Conservation (phyloP, 2,113 vertebrate genomes). For the Platysternon megacephalum region DNA sequence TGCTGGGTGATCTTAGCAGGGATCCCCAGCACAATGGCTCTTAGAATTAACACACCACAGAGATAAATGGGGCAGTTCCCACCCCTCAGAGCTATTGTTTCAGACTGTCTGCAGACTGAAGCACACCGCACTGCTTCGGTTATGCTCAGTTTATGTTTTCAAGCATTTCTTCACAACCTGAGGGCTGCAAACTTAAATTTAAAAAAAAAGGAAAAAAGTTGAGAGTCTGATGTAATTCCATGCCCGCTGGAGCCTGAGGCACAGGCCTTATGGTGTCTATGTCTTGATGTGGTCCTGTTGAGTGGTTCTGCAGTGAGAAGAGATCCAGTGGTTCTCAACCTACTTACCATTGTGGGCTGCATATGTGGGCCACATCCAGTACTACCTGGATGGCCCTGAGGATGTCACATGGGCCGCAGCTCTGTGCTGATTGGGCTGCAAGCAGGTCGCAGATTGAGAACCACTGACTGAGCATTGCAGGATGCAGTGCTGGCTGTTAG, state of each 20-base stretch:
- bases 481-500: too few species aligned
- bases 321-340: too few species aligned
- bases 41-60: not conserved
- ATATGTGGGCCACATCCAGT: too few species aligned
- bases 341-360: too few species aligned
- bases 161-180: not conserved
- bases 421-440: not conserved
- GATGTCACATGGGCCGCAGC: too few species aligned
- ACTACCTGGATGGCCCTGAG: too few species aligned
- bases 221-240: not conserved
- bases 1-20: not conserved
- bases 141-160: rapidly evolving
- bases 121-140: not conserved
- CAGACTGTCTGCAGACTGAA: not conserved
- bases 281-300: too few species aligned
- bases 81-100: not conserved
- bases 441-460: not conserved
- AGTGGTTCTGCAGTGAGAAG: too few species aligned
- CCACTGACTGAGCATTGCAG: not conserved
- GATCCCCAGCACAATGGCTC: not conserved
- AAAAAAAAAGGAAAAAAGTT: not conserved
- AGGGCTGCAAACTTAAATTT: not conserved
- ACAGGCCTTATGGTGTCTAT: not conserved
- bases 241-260: too few species aligned
- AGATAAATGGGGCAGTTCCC: not conserved